Evolutionary conservation across 2,888 invertebrate species (phyloP), one percentile per base, ranked within the genome.

Genomic region (Amiota minor): DNA sequence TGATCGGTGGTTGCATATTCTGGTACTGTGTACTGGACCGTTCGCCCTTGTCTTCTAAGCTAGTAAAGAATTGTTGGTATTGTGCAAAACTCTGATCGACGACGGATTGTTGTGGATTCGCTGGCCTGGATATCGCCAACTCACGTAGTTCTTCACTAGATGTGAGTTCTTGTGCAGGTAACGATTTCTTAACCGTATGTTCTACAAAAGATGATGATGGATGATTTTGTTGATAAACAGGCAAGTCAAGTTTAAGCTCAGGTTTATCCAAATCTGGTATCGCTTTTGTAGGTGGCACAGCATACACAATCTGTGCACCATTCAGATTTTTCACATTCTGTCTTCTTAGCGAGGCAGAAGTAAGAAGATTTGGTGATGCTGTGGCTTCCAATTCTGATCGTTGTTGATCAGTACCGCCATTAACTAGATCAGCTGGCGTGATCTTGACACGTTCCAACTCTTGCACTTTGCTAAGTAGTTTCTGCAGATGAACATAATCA

Each of bases 401-500:
- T 23, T 35, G 35, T 35, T 35, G 35, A 35, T 35, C 59, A 46
- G 0, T 62, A 61, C 12, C 50, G 67, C 14, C 20, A n/a, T 35
- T 20, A 2, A 50, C 67, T 14, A 14, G 20, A 16, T 50, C 61
- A 50, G 23, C 23, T 46, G 81, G 75, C 59, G 79, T 83, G n/a
- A 88, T 80, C 65, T 87, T 85, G 0, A 88, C 88, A 1, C 89
- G 83, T 71, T 89, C 88, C 59, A 89, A 71, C 59, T 89, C 89
- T 70, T 87, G 86, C 9, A 92, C 90, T 61, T 92, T 90, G 59
- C 89, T 89, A 49, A 91, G 82, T 2, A 92, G 81, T 80, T 91
- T 90, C 64, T 90, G 90, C 11, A 92, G 79, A 78, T 91, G 91
- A 23, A 90, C 87, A 64, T 91, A 90, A 77, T 93, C 92, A 65